Percentiles rank a stretch among this genome's conserved stretches.
phyloP scores from a whole-genome alignment of 2,113 vertebrate species.

The Scopus umbretta region DNA sequence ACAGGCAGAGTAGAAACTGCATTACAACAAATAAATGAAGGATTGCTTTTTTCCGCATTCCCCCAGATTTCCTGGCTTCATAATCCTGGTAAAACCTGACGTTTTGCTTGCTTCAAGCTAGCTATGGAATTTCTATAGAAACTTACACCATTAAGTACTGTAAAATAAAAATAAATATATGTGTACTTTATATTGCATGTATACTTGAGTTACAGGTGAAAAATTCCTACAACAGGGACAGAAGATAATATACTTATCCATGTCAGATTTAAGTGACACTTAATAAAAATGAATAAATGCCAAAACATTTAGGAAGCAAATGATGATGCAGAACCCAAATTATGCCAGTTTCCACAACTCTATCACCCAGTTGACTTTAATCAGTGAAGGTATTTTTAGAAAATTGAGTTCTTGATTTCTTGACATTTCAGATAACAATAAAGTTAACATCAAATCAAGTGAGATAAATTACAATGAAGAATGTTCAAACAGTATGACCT shows the following conservation, averaged over 20 bases:
- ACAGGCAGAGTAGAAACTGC: not conserved
- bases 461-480: slow-evolving; percentile 67
- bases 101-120: not conserved
- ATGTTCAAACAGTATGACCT: slow-evolving; percentile 83
- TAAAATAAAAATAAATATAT: not conserved
- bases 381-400: not conserved
- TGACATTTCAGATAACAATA: not conserved
- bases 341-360: not conserved
- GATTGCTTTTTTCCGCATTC: not conserved
- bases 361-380: not conserved
- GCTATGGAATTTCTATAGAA: not conserved
- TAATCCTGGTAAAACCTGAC: not conserved
- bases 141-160: not conserved
- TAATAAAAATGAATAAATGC: not conserved
- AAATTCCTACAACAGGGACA: not conserved
- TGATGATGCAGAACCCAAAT: not conserved
- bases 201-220: not conserved
- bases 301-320: not conserved
- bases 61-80: not conserved
- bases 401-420: not conserved
- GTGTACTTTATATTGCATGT: not conserved
- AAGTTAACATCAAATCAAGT: not conserved
- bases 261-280: not conserved
- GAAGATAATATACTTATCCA: not conserved
- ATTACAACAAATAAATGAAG: not conserved